Conservation (phyloP, 2,888 invertebrate species). For the Trichopria drosophilae region DNA sequence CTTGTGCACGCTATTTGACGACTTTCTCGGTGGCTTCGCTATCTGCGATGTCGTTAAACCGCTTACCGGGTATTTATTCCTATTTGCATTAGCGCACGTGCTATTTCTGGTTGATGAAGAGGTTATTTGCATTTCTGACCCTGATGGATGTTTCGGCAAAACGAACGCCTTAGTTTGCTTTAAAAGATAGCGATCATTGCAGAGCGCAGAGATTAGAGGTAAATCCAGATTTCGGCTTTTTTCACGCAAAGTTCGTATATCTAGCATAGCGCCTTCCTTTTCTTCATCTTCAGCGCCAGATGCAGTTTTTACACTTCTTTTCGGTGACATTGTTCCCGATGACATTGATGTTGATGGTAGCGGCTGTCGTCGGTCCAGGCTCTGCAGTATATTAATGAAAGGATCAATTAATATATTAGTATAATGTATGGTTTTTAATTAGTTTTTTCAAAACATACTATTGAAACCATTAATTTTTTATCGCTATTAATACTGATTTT, state of each 20-base stretch:
- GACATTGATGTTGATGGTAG: conserved; percentile 46
- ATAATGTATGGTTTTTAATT: too few species aligned
- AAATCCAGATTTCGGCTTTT: conserved; percentile 88
- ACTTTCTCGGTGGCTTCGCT: conserved; percentile 64
- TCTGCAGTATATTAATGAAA: too few species aligned
- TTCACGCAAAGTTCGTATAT: conserved; percentile 82
- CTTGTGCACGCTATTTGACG: conserved; percentile 48
- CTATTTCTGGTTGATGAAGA: conserved; percentile 36
- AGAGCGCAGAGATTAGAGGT: conserved; percentile 89
- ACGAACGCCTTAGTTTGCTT: conserved; percentile 88
- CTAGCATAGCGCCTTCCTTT: conserved; percentile 61
- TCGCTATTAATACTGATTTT: too few species aligned
- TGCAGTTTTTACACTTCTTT: conserved; percentile 30
- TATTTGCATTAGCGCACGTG: conserved; percentile 57
- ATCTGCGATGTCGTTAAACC: conserved; percentile 66
- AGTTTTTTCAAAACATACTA: too few species aligned
- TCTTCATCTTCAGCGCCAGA: conserved; percentile 30
- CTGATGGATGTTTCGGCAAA: conserved; percentile 69
- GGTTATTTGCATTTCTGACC: conserved; percentile 33
- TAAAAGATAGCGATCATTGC: conserved; percentile 86
- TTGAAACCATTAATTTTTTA: too few species aligned
- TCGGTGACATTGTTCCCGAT: conserved; percentile 35
- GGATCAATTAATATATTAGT: too few species aligned
- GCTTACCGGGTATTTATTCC: conserved; percentile 70
- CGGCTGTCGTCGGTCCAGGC: conserved; percentile 52